phyloP scores from a whole-genome alignment of 2,888 invertebrate genomes.

The Callinectes sapidus region DNA sequence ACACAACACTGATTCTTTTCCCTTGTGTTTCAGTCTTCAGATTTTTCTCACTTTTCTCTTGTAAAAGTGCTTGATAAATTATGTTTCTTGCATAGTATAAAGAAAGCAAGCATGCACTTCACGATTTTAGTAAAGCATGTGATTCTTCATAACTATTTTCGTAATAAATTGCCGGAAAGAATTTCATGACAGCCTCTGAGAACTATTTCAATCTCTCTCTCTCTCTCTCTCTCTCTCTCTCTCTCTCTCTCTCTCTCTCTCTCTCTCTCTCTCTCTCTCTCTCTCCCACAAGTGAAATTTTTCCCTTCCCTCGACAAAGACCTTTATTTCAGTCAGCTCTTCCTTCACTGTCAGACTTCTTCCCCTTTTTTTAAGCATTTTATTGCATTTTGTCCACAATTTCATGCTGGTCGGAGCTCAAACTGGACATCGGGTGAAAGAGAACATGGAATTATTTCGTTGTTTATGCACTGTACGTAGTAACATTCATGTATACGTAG shows the following conservation, averaged over 20 bases:
- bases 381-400: slow-evolving; percentile 28
- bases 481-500: not conserved
- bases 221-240: not conserved
- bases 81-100: not conserved
- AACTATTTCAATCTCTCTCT: not conserved
- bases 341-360: slow-evolving; percentile 16
- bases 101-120: not conserved
- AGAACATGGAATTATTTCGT: slow-evolving; percentile 13
- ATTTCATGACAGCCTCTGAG: not conserved
- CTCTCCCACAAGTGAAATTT: not conserved
- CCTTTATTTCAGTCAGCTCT: slow-evolving; percentile 20
- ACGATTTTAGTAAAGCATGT: not conserved
- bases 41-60: not conserved
- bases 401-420: slow-evolving; percentile 34
- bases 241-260: slow-evolving; percentile 31
- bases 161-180: not conserved
- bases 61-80: not conserved
- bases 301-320: not conserved
- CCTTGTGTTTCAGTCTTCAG: not conserved
- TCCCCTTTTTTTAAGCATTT: not conserved
- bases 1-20: not conserved
- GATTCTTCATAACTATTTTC: not conserved
- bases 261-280: slow-evolving; percentile 35
- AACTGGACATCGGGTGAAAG: not conserved
- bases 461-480: not conserved